Evolutionary conservation across 2,888 invertebrate genomes (phyloP), one percentile per base, ranked within the genome.

Genomic region (Polylopha cassiicola): DNA sequence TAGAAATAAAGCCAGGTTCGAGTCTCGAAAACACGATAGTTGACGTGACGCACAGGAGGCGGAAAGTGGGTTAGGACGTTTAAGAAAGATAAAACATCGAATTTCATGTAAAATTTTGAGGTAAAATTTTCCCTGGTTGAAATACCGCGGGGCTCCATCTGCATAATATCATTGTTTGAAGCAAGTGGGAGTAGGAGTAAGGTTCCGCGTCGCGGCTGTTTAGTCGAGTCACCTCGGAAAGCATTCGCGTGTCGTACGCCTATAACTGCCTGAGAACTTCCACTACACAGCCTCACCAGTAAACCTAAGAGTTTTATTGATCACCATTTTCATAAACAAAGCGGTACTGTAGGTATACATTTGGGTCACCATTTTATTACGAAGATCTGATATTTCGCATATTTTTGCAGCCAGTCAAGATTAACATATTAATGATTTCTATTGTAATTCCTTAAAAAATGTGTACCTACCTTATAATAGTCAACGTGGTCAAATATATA

Each of bases 231-330:
- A 62, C 64, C 58, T 60, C 51, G 58, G 63, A 65, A 63, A 65
- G 62, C 60, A 65, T 65, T 73, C 60, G 74, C 73, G 73, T 75
- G 73, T 65, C 60, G 54, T 53, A 57, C 44, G 63, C 55, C 71
- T 69, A 71, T 74, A 72, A 69, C 61, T 55, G 61, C 65, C 64
- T 61, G 58, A 51, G 60, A 62, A 65, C 58, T 59, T 58, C 53
- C 45, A 44, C 63, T 51, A 56, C 45, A 54, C 56, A 57, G 51
- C 50, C 50, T 58, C 54, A 53, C 58, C 48, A 62, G 58, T 70
- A 68, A 66, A 67, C 63, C 56, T 46, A 34, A 38, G 41, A 14
- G 51, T 58, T 71, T 69, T 69, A 73, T 66, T 59, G 64, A 53
- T 53, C 46, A 48, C 55, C 60, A 61, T 62, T 61, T 63, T 55